Conservation (phyloP, 2,797 vertebrate genomes). For the Graptemys geographica region DNA sequence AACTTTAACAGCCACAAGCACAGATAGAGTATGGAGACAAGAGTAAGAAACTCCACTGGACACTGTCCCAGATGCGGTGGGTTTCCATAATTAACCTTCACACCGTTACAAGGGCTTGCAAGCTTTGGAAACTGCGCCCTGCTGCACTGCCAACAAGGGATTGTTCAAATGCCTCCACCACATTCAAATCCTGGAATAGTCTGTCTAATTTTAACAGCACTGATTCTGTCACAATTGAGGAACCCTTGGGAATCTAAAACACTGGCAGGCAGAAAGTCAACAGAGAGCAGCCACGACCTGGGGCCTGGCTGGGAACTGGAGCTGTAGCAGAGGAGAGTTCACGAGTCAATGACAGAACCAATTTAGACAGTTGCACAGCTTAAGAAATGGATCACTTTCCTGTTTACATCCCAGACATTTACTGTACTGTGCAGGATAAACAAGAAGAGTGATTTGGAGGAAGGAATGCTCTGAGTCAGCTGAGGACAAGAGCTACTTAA, state of each 20-base stretch:
- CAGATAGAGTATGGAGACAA: not conserved
- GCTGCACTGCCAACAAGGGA: fast-evolving
- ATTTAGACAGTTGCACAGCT: not conserved
- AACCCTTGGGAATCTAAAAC: not conserved
- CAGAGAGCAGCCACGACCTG: not conserved
- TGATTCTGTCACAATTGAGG: not conserved
- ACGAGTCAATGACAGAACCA: not conserved
- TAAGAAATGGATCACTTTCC: not conserved
- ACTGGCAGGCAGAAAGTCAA: not conserved
- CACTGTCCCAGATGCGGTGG: not conserved
- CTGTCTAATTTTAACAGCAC: not conserved
- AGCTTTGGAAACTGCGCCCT: conserved; percentile 14
- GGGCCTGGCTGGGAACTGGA: not conserved
- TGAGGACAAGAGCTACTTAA: not conserved
- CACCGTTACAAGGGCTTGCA: not conserved
- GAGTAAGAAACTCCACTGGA: conserved; percentile 5
- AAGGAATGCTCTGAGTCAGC: not conserved
- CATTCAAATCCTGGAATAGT: not conserved
- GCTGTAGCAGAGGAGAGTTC: not conserved
- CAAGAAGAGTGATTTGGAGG: fast-evolving
- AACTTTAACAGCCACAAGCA: not conserved
- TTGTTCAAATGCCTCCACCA: not conserved
- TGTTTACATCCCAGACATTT: not conserved
- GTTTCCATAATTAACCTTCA: conserved; percentile 59
- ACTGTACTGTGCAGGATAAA: not conserved